Evolutionary conservation across 2,797 vertebrate genomes (phyloP), one percentile per base, ranked within the genome.

Genomic region (Gymnoscopelus braueri): DNA sequence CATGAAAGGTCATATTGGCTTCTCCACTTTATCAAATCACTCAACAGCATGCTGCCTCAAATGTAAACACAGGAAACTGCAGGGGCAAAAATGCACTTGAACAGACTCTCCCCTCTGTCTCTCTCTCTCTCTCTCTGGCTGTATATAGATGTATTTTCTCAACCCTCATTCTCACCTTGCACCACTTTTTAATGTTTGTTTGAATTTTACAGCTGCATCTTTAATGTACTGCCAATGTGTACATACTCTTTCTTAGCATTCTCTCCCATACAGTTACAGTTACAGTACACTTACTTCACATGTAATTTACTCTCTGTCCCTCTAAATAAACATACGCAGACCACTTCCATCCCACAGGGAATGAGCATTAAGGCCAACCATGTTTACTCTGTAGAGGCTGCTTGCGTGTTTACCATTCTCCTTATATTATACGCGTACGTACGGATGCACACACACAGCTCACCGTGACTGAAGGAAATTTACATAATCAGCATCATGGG

Each of bases 61-160:
- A 80, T 51, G 48, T 81, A 86, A 90, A 87, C 80, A 81, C 81
- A 78, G 71, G 69, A 84, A 78, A 35, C 61, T 47, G 47, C 59
- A 23, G 19, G 4, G 32, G 32, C 5, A 6, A 48, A 59, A 55
- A 53, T 49, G 26, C 29, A 69, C 19, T 72, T 67, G 8, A 69
- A 63, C 49, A 44, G 59, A 24, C 32, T 23, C 6, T 39, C 59
- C 29, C 63, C 56, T 53, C 32, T 52, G 39, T 24, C 32, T 4
- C 60, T 72, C 54, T 51, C 32, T 55, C 32, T 32, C 48, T 58
- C 24, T 29, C 24, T 35, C 56, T 11, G 32, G 9, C 56, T 11
- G 29, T n/a, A 5, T 58, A 35, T 4, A 4, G 11, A 3, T 1
- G 11, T 32, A 4, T 61, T 60, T 23, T 62, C 69, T 68, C 64